Percentiles rank a stretch among this genome's conserved stretches.
Conservation (phyloP, 1,140 invertebrate genomes). For the Drosophila nasuta region DNA sequence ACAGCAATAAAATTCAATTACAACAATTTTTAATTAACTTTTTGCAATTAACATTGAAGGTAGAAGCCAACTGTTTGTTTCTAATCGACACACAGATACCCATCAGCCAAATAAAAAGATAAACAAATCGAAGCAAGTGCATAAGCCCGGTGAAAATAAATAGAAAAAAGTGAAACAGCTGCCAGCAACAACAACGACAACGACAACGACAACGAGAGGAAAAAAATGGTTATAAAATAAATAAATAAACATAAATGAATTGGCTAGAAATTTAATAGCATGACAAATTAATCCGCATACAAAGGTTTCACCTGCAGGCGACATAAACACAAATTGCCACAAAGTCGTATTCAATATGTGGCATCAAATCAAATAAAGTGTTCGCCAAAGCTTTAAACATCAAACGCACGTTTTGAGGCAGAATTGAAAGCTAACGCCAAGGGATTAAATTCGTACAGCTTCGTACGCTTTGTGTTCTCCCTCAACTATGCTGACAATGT, state of each 20-base stretch:
- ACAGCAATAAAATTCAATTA: constrained; percentile 70
- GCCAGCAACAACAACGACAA: constrained; percentile 3
- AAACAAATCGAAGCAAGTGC: neutral
- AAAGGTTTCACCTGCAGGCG: neutral
- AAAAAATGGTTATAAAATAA: constrained; percentile 27
- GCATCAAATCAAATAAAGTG: constrained; percentile 10
- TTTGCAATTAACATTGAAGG: constrained; percentile 55
- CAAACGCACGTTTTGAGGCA: too few species aligned
- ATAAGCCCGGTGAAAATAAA: constrained; percentile 14
- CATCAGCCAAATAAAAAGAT: neutral
- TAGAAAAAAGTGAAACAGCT: neutral
- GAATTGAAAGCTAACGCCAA: too few species aligned
- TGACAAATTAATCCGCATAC: constrained; percentile 46
- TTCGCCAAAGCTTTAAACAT: too few species aligned
- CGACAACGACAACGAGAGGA: neutral
- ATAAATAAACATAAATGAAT: constrained; percentile 39
- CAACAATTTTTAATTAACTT: constrained; percentile 76
- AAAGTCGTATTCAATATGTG: neutral
- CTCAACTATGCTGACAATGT: too few species aligned
- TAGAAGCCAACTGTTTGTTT: too few species aligned
- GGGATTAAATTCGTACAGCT: too few species aligned
- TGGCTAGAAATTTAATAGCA: constrained; percentile 42
- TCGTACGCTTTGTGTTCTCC: too few species aligned
- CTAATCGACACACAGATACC: neutral
- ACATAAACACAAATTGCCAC: neutral